These are phyloP conservation scores for Cheilosia variabilis DNA, from an alignment of 2,888 invertebrate species.

Conservation along the genomic window DNA sequence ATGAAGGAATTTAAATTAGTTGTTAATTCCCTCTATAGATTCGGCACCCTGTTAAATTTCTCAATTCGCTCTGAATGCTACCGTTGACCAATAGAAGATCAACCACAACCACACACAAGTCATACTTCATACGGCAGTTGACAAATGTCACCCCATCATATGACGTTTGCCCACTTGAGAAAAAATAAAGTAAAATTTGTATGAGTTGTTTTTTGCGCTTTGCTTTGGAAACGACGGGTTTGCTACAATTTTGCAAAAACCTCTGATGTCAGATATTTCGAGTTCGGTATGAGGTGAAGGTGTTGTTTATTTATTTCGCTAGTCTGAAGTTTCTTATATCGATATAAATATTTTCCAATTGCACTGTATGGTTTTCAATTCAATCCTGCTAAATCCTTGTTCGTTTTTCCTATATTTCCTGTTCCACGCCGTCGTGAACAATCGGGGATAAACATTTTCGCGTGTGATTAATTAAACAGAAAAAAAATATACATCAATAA, in stretches of 20 bases:
- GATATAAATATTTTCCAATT: slow-evolving; percentile 19
- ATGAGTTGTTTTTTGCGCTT: slow-evolving; percentile 50
- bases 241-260: slow-evolving; percentile 30
- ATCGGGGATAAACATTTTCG: neutral
- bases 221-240: slow-evolving; percentile 36
- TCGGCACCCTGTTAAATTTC: no score
- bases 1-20: no score
- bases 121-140: neutral
- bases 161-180: slow-evolving; percentile 27
- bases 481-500: slow-evolving; percentile 26
- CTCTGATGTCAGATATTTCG: slow-evolving; percentile 58
- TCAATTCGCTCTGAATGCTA: neutral
- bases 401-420: neutral
- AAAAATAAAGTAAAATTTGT: neutral
- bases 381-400: neutral
- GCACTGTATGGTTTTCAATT: slow-evolving; percentile 26
- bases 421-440: slow-evolving; percentile 4
- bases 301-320: slow-evolving; percentile 8
- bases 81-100: neutral
- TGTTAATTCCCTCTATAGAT: no score
- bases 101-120: no score
- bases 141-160: slow-evolving; percentile 22
- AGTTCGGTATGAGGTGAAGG: slow-evolving; percentile 42
- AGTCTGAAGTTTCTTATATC: slow-evolving; percentile 3
- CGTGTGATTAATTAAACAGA: neutral